Evolutionary conservation across 2,113 vertebrate species (phyloP), one percentile per base, ranked within the genome.

Genomic region (Crocuta crocuta): DNA sequence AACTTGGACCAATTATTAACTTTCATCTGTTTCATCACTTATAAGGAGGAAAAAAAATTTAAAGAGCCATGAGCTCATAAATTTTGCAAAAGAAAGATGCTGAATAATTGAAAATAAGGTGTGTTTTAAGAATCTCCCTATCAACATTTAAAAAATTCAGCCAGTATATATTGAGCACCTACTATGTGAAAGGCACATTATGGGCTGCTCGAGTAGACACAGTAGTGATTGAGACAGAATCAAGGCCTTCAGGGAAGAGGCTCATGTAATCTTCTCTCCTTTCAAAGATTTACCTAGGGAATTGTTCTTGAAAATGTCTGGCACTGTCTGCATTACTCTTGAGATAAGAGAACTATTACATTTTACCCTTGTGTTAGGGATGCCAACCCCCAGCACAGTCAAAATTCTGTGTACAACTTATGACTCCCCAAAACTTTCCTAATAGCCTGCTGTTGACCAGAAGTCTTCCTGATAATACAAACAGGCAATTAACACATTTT

Each of bases 71-170:
- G 35, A 80, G 26, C 28, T 89, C 43, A 85, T 91, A 61, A 11
- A 28, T 71, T 87, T 81, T 91, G 84, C 24, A 35, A 92, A 96
- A 89, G 43, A 85, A 93, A 93, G 33, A 83, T 95, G 23, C 28
- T 92, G 10, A 12, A 31, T 88, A 91, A 89, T 78, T 97, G 4
- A 65, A 95, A 95, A 66, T 71, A 26, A 76, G 12, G 1, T 63
- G 0, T 61, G 1, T 92, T 87, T 79, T 93, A 95, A 66, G 73
- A 92, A 61, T 94, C 31, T 87, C 6, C 43, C 88, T 61, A 31
- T 8, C 8, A 50, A 21, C 35, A 6, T 92, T 63, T 86, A 33
- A 35, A 87, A 95, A 48, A 17, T 96, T 50, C 16, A 89, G 15
- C 39, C 8, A 70, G 43, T n/a, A 4, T 31, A 13, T 58, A 79